Evolutionary conservation across 2,888 invertebrate genomes (phyloP).

Genomic region (Caenorhabditis drosophilae): DNA sequence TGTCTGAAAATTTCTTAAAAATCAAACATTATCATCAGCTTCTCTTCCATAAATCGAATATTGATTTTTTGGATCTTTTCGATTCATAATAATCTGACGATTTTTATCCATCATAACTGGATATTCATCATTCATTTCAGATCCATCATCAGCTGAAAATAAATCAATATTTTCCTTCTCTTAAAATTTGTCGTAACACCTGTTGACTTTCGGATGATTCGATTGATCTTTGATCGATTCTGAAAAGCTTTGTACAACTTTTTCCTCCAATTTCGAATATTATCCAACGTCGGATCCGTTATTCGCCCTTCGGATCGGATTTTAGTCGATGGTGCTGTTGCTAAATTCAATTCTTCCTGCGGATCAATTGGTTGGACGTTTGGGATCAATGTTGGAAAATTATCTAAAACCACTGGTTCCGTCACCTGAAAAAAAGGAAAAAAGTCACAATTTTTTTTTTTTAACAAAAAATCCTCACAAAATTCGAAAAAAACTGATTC

Average conservation of each 20-base stretch:
- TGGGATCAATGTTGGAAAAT: slow-evolving; percentile 24
- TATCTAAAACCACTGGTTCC: background rate
- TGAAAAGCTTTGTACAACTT: slow-evolving; percentile 59
- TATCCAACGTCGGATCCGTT: slow-evolving; percentile 19
- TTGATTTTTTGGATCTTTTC: slow-evolving; percentile 33
- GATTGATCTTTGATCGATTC: slow-evolving; percentile 22
- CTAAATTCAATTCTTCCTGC: slow-evolving; percentile 5
- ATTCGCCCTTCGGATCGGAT: slow-evolving; percentile 25
- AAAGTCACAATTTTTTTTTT: too few species aligned
- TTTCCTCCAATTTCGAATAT: slow-evolving; percentile 58
- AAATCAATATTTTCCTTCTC: slow-evolving; percentile 1
- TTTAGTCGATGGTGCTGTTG: slow-evolving; percentile 14
- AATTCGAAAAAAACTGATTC: slow-evolving; percentile 6
- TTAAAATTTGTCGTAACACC: slow-evolving; percentile 3
- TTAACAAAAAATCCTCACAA: too few species aligned
- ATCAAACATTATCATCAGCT: slow-evolving; percentile 35
- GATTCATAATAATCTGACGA: slow-evolving; percentile 35
- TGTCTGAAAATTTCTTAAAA: too few species aligned
- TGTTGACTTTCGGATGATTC: slow-evolving; percentile 22
- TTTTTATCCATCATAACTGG: slow-evolving; percentile 44
- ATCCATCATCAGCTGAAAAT: slow-evolving; percentile 18
- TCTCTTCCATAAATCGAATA: slow-evolving; percentile 40
- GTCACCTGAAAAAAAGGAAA: too few species aligned
- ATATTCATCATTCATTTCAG: slow-evolving; percentile 29
- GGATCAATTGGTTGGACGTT: slow-evolving; percentile 4